Conservation (phyloP, 1,140 invertebrate species). For the Ericerus pela region DNA sequence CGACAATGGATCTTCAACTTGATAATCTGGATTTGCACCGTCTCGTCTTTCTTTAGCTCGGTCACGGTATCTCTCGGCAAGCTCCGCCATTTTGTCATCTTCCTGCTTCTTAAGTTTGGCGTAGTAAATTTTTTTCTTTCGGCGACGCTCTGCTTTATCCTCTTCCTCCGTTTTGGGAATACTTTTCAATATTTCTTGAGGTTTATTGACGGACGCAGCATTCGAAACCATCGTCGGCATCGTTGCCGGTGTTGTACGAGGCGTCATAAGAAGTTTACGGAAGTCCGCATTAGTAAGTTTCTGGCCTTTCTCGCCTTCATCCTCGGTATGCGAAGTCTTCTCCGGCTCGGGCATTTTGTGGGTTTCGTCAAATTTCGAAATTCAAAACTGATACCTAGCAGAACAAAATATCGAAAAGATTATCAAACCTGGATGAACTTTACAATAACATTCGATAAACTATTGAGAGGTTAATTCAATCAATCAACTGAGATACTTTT, state of each 20-base stretch:
- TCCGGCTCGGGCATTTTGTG: slow-evolving; percentile 15
- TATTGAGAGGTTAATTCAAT: no score
- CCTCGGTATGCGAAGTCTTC: slow-evolving; percentile 23
- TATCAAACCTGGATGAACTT: no score
- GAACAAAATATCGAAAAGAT: no score
- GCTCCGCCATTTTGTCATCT: slow-evolving; percentile 85
- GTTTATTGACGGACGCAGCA: slow-evolving; percentile 2
- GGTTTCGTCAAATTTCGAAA: no score
- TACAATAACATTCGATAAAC: no score
- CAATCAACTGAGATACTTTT: no score
- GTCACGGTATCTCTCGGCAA: slow-evolving; percentile 90
- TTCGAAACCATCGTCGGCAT: background rate
- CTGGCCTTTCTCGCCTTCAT: slow-evolving; percentile 41
- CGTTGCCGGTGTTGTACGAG: slow-evolving; percentile 45
- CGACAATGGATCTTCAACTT: slow-evolving; percentile 66
- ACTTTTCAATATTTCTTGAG: background rate
- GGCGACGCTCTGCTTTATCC: slow-evolving; percentile 50
- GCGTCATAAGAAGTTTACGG: slow-evolving; percentile 87
- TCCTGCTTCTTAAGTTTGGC: slow-evolving; percentile 89
- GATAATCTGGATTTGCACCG: slow-evolving; percentile 63
- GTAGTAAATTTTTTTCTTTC: slow-evolving; percentile 84
- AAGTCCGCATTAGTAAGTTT: slow-evolving; percentile 93
- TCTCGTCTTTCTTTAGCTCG: slow-evolving; percentile 86
- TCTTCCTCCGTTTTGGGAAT: slow-evolving; percentile 28
- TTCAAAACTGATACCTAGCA: no score